Conservation (phyloP, 2,888 invertebrate species). For the Myathropa florea region DNA sequence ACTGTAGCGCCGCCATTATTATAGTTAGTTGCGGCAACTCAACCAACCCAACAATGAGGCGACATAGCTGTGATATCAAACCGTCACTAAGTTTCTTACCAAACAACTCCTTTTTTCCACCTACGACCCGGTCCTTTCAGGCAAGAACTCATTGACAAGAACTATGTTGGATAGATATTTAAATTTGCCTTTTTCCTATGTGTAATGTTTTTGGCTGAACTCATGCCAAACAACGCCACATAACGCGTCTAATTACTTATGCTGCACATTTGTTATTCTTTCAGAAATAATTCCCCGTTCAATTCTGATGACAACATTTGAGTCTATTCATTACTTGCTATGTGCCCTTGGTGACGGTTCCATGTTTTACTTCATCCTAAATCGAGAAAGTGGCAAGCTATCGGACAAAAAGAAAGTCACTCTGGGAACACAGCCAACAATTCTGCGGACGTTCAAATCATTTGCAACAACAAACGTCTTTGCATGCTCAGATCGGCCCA, state of each 20-base stretch:
- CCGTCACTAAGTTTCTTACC: too few relatives aligned
- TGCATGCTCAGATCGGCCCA: slow-evolving; percentile 98
- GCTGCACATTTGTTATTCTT: slow-evolving; percentile 1
- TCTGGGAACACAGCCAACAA: slow-evolving; percentile 98
- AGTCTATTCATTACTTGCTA: slow-evolving; percentile 92
- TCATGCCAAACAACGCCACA: too few relatives aligned
- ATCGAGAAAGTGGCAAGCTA: slow-evolving; percentile 87
- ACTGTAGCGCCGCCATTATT: too few relatives aligned
- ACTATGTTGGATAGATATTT: too few relatives aligned
- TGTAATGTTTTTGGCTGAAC: too few relatives aligned
- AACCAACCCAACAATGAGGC: too few relatives aligned
- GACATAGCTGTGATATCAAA: too few relatives aligned
- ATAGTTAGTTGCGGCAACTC: too few relatives aligned
- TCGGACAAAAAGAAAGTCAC: slow-evolving; percentile 97
- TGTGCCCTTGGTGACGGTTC: slow-evolving; percentile 98
- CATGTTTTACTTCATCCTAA: slow-evolving; percentile 96
- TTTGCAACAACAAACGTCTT: slow-evolving; percentile 97
- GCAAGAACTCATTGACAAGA: too few relatives aligned
- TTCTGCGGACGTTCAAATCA: slow-evolving; percentile 93
- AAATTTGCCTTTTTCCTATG: too few relatives aligned
- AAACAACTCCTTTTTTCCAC: too few relatives aligned
- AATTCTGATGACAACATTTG: slow-evolving; percentile 95
- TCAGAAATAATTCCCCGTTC: slow-evolving; percentile 98
- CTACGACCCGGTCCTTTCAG: too few relatives aligned
- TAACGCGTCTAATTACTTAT: slow-evolving; percentile 13